These are phyloP conservation scores for Nezara viridula DNA, from an alignment of 2,888 invertebrate species.

Conservation along the genomic window DNA sequence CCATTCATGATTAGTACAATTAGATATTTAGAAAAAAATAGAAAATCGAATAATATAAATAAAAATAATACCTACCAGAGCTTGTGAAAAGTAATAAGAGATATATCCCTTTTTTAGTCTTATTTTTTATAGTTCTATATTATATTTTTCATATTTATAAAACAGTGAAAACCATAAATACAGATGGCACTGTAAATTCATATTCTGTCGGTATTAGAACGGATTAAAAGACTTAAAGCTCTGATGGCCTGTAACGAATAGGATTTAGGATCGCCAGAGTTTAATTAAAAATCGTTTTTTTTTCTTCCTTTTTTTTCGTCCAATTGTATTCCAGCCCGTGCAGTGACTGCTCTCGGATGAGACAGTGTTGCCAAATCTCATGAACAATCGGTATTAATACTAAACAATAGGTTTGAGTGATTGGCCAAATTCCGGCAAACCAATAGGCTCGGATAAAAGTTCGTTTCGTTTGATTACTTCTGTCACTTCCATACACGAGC, in stretches of 20 bases:
- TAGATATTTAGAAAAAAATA: no score
- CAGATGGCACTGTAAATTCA: neutral
- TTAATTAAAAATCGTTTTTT: constrained; percentile 20
- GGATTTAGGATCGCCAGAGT: constrained; percentile 15
- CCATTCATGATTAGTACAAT: no score
- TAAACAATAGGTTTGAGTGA: neutral
- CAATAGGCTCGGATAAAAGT: neutral
- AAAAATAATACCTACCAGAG: no score
- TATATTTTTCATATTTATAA: no score
- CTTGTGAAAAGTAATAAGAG: no score
- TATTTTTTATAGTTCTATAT: no score
- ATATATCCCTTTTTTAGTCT: no score
- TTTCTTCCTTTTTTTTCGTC: neutral
- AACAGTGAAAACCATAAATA: neutral
- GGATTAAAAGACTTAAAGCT: neutral
- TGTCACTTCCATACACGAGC: neutral
- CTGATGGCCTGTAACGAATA: constrained; percentile 35
- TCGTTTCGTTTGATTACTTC: neutral
- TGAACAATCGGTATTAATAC: neutral
- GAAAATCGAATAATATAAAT: no score
- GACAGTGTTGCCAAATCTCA: neutral
- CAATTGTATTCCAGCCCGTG: neutral
- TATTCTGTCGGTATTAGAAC: neutral
- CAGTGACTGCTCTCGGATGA: neutral
- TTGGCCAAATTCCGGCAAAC: neutral